Conservation (phyloP, 2,888 invertebrate genomes). For the Anthophora plumipes region DNA sequence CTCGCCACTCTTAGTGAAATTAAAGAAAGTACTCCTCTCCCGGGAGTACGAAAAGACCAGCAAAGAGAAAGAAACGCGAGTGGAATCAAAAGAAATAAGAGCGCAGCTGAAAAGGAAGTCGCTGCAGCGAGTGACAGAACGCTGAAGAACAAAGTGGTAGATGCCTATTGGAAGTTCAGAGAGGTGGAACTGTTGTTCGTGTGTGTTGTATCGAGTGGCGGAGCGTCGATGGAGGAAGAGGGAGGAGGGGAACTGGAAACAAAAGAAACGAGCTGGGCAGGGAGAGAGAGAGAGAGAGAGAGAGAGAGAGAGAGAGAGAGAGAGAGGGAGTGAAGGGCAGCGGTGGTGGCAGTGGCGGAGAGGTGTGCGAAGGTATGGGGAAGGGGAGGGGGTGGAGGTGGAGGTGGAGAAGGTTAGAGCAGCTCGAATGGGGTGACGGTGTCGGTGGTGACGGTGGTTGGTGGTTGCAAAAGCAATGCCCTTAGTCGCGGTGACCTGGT, state of each 20-base stretch:
- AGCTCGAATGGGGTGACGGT: constrained; percentile 48
- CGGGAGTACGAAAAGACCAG: constrained; percentile 5
- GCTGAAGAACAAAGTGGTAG: constrained; percentile 70
- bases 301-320: neutral
- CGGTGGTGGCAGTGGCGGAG: neutral
- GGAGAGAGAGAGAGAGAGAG: neutral
- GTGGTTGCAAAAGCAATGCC: constrained; percentile 78
- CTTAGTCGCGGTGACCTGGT: constrained; percentile 80
- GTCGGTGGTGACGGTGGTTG: constrained; percentile 61
- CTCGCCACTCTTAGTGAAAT: constrained; percentile 27
- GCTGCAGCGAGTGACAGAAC: constrained; percentile 56
- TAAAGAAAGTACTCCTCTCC: constrained; percentile 19
- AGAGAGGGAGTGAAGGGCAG: neutral
- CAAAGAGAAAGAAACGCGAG: neutral
- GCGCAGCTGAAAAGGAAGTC: constrained; percentile 26
- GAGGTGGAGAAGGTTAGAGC: constrained; percentile 27
- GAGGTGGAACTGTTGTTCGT: constrained; percentile 70
- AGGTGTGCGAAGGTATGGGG: constrained; percentile 1
- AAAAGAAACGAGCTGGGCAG: neutral
- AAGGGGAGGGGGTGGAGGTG: neutral
- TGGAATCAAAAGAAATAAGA: constrained; percentile 21
- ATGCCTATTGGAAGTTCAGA: constrained; percentile 67
- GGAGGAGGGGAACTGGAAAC: too few species aligned
- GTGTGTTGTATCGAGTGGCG: constrained; percentile 61
- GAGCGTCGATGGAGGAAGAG: constrained; percentile 39